Evolutionary conservation across 1,140 invertebrate genomes (phyloP).

Genomic region (Charaxes varanes): DNA sequence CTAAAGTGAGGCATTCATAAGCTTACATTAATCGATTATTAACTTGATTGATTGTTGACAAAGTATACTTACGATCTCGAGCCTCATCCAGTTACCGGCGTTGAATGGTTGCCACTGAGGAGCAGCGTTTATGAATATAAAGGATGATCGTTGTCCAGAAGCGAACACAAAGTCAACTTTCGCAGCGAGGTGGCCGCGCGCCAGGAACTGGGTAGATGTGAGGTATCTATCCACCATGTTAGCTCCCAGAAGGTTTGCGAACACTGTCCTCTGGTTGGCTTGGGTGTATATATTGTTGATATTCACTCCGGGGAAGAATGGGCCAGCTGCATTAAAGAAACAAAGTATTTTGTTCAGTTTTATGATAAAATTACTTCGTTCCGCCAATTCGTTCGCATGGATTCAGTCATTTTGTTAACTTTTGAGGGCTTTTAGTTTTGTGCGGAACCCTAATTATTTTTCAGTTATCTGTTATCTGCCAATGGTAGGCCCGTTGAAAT

Average conservation of each 20-base stretch:
- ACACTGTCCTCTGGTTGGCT: slow-evolving; percentile 37
- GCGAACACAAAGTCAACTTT: slow-evolving; percentile 80
- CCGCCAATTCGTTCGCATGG: too few species aligned
- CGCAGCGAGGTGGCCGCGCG: slow-evolving; percentile 80
- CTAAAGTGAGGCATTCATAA: too few species aligned
- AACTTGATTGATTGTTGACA: too few species aligned
- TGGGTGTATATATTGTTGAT: slow-evolving; percentile 54
- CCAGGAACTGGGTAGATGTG: slow-evolving; percentile 59
- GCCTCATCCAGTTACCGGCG: slow-evolving; percentile 77
- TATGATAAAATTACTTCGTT: too few species aligned
- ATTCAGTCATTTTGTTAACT: too few species aligned
- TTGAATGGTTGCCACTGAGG: slow-evolving; percentile 82
- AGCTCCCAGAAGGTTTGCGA: slow-evolving; percentile 40
- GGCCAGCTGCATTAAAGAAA: slow-evolving; percentile 45
- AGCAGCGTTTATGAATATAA: slow-evolving; percentile 78
- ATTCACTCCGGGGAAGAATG: slow-evolving; percentile 52
- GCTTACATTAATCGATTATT: too few species aligned
- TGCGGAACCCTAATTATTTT: too few species aligned
- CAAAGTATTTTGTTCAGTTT: neutral
- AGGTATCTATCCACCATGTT: slow-evolving; percentile 46
- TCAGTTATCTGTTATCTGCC: too few species aligned
- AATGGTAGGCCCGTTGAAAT: too few species aligned
- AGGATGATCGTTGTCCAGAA: slow-evolving; percentile 78
- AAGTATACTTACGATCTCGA: slow-evolving; percentile 48
- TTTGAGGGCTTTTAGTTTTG: too few species aligned